Conservation (phyloP, 1,140 invertebrate species). For the Batillaria attramentaria region DNA sequence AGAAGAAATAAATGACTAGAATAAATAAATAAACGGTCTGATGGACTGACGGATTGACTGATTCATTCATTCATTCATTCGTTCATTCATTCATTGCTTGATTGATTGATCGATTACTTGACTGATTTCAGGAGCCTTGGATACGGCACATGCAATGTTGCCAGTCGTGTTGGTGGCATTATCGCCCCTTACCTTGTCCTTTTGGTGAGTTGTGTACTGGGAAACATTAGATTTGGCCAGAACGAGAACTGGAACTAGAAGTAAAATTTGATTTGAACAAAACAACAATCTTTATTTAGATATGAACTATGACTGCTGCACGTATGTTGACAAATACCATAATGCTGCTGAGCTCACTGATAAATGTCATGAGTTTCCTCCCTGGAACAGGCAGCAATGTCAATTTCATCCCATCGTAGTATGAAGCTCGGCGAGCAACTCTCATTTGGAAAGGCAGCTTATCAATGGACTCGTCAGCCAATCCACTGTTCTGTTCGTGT, state of each 20-base stretch:
- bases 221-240: no score
- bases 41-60: no score
- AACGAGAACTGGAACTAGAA: neutral
- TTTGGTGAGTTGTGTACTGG: no score
- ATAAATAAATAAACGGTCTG: no score
- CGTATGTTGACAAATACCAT: neutral
- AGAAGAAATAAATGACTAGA: no score
- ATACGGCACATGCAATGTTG: neutral
- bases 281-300: neutral
- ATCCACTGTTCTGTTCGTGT: neutral
- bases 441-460: no score
- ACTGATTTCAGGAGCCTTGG: constrained; percentile 1
- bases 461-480: neutral
- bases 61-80: no score
- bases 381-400: neutral
- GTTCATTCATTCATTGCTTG: no score
- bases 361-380: neutral
- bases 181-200: constrained; percentile 3
- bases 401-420: neutral
- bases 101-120: neutral
- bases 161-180: neutral
- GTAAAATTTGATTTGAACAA: neutral
- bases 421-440: no score
- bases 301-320: neutral
- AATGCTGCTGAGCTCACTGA: neutral